Conservation (phyloP, 2,113 vertebrate species). For the Serilophus lunatus region DNA sequence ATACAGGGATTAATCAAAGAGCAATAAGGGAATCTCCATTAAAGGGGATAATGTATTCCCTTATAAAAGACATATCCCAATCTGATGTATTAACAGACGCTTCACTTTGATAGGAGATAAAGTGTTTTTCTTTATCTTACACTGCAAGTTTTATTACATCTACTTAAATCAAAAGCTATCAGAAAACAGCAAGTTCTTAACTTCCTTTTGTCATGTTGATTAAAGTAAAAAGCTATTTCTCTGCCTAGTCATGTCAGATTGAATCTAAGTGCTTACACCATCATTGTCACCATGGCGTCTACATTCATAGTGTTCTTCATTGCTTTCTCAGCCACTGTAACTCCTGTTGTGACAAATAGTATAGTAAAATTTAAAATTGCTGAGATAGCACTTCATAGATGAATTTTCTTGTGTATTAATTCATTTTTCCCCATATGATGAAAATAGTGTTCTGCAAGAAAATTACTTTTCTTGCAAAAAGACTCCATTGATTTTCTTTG, state of each 20-base stretch:
- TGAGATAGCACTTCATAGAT: not conserved
- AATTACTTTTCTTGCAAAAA: not conserved
- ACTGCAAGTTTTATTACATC: not conserved
- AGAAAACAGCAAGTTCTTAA: not conserved
- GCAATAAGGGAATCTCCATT: not conserved
- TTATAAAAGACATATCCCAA: not conserved
- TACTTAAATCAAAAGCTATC: not conserved
- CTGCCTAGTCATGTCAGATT: not conserved
- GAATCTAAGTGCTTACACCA: not conserved
- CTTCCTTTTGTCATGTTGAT: not conserved
- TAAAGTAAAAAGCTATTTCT: not conserved
- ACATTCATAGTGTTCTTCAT: not conserved
- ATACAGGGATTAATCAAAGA: constrained; percentile 14
- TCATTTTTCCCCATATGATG: not conserved
- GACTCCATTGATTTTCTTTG: not conserved
- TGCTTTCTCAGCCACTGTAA: not conserved
- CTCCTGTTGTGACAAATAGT: not conserved
- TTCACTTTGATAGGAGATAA: not conserved
- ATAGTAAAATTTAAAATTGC: not conserved
- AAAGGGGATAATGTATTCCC: not conserved
- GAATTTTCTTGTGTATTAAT: not conserved
- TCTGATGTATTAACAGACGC: not conserved
- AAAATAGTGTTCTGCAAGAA: not conserved
- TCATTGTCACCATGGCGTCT: not conserved
- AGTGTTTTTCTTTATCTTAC: not conserved